Evolutionary conservation across 1,140 invertebrate species (phyloP).

Genomic region (Drosophila subpulchrella): DNA sequence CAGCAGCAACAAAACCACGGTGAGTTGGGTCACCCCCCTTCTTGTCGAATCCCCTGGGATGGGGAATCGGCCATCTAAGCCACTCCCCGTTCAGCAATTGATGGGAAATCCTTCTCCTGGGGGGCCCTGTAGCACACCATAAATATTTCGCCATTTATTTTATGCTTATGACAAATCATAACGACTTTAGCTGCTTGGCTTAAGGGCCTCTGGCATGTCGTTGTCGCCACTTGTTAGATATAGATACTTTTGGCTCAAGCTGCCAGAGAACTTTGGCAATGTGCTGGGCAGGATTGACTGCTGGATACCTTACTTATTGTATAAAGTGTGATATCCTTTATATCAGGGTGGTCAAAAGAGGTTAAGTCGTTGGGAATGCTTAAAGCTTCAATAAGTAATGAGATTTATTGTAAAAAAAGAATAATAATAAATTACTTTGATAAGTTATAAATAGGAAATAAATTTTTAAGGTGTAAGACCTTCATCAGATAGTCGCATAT

Average conservation of each 20-base stretch:
- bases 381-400: no score
- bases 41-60: slow-evolving; percentile 9
- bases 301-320: background rate
- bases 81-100: slow-evolving; percentile 18
- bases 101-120: slow-evolving; percentile 28
- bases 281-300: background rate
- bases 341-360: no score
- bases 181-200: slow-evolving; percentile 77
- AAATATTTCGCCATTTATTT: slow-evolving; percentile 84
- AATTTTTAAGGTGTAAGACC: no score
- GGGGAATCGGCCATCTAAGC: slow-evolving; percentile 24
- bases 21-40: slow-evolving; percentile 38
- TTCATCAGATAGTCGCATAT: background rate
- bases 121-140: slow-evolving; percentile 62
- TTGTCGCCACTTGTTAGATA: slow-evolving; percentile 77
- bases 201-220: slow-evolving; percentile 73
- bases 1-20: slow-evolving; percentile 59
- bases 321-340: no score
- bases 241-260: slow-evolving; percentile 67
- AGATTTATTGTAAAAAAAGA: no score
- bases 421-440: no score
- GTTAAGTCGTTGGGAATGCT: no score
- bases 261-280: slow-evolving; percentile 15
- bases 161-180: slow-evolving; percentile 84
- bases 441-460: no score